These are phyloP conservation scores for Pterois miles DNA, from an alignment of 2,797 vertebrate genomes.

Conservation along the genomic window DNA sequence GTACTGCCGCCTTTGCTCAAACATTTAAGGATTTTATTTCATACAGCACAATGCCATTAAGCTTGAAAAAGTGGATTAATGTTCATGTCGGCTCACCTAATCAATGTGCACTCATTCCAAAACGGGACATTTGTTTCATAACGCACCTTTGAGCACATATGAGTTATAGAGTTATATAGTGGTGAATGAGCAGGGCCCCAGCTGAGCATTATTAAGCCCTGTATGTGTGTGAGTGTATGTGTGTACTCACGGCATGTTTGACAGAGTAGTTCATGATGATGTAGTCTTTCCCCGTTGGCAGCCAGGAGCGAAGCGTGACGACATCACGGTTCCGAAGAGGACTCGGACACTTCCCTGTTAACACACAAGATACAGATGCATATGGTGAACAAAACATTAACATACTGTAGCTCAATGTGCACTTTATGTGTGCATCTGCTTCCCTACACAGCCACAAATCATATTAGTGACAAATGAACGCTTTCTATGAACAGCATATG, in stretches of 20 bases:
- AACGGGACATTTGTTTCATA: constrained; percentile 5
- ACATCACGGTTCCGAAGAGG: constrained; percentile 94
- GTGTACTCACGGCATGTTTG: constrained; percentile 89
- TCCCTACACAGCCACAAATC: neutral
- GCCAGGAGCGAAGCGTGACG: constrained; percentile 95
- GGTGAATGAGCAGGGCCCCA: neutral
- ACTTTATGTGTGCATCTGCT: neutral
- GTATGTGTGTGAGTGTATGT: neutral
- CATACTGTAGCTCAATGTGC: neutral
- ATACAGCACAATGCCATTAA: neutral
- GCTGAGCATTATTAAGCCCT: neutral
- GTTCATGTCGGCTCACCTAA: neutral
- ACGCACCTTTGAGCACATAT: constrained; percentile 11
- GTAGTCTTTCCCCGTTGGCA: constrained; percentile 92
- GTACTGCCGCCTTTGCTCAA: neutral
- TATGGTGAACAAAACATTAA: neutral
- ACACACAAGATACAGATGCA: constrained; percentile 9
- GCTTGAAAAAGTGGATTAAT: constrained; percentile 10
- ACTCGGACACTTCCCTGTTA: constrained; percentile 92
- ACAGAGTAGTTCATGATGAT: constrained; percentile 99
- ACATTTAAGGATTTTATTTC: constrained; percentile 18
- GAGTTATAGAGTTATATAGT: neutral
- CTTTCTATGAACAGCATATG: neutral
- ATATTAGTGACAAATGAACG: constrained; percentile 5
- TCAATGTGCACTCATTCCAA: neutral